phyloP scores from a whole-genome alignment of 92 coral and sea anemone species.

The Phenganax stokvisi region DNA sequence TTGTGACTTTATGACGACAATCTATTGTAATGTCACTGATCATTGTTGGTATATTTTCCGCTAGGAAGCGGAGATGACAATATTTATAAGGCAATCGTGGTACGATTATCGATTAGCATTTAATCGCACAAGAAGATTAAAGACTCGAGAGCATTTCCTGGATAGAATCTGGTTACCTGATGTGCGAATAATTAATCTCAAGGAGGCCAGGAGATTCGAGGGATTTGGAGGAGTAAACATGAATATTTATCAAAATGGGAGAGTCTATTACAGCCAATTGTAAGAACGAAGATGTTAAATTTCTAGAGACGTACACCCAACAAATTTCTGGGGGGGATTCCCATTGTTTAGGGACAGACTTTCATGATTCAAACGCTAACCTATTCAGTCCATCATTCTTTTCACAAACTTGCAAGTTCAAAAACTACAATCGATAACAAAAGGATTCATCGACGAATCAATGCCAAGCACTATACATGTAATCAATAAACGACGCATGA shows the following conservation, averaged over 20 bases:
- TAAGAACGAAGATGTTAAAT: neutral
- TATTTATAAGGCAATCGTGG: slow-evolving; percentile 51
- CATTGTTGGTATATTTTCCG: too few relatives aligned
- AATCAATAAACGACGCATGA: too few relatives aligned
- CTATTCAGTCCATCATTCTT: too few relatives aligned
- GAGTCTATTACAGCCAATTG: neutral
- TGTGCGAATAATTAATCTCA: neutral
- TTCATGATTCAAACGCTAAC: too few relatives aligned
- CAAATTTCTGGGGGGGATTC: too few relatives aligned
- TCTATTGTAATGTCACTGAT: neutral
- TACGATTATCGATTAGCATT: slow-evolving; percentile 42
- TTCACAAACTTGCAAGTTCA: too few relatives aligned
- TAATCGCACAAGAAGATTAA: neutral
- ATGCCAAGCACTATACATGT: too few relatives aligned
- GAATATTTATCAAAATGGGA: slow-evolving; percentile 6
- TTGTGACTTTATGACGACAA: neutral
- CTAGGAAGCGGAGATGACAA: slow-evolving; percentile 43
- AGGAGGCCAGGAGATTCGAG: neutral
- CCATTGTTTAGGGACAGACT: too few relatives aligned
- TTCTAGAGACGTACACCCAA: too few relatives aligned
- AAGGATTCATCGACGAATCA: too few relatives aligned
- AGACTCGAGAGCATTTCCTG: slow-evolving; percentile 3
- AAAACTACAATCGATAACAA: too few relatives aligned
- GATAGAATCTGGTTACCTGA: slow-evolving; percentile 77
- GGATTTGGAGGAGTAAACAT: slow-evolving; percentile 21